Evolutionary conservation across 2,888 invertebrate genomes (phyloP).

Genomic region (Sialis lutaria): DNA sequence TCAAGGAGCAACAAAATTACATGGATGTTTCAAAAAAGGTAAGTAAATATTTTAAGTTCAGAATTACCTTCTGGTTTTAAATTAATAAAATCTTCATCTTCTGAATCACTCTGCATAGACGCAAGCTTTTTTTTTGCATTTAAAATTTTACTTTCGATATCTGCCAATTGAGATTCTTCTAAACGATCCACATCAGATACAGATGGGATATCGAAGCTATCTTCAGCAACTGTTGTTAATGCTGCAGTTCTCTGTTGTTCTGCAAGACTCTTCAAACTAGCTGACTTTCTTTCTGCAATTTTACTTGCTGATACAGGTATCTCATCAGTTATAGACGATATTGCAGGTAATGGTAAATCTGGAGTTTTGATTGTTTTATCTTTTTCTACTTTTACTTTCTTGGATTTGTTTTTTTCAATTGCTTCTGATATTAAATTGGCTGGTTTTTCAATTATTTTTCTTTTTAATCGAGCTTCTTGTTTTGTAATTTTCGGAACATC

Average conservation of each 20-base stretch:
- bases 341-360: conserved; percentile 10
- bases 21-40: too few species aligned
- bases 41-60: too few species aligned
- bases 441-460: conserved; percentile 27
- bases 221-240: conserved; percentile 14
- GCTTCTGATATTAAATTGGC: conserved; percentile 27
- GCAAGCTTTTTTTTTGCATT: conserved; percentile 33
- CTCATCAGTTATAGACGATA: conserved; percentile 21
- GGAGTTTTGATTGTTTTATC: conserved; percentile 22
- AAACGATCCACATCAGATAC: conserved; percentile 26
- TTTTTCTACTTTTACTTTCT: conserved; percentile 20
- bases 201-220: conserved; percentile 30
- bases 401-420: conserved; percentile 19
- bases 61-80: conserved; percentile 33
- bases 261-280: conserved; percentile 17
- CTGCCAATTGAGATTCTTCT: conserved; percentile 30
- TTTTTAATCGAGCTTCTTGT: conserved; percentile 27
- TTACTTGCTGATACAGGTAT: conserved; percentile 20
- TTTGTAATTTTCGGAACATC: conserved; percentile 12
- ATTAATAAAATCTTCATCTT: conserved; percentile 47
- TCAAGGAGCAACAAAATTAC: too few species aligned
- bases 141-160: conserved; percentile 45
- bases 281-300: conserved; percentile 16
- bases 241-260: conserved; percentile 10
- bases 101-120: conserved; percentile 35